Evolutionary conservation across 2,888 invertebrate species (phyloP).

Genomic region (Abrostola tripartita): DNA sequence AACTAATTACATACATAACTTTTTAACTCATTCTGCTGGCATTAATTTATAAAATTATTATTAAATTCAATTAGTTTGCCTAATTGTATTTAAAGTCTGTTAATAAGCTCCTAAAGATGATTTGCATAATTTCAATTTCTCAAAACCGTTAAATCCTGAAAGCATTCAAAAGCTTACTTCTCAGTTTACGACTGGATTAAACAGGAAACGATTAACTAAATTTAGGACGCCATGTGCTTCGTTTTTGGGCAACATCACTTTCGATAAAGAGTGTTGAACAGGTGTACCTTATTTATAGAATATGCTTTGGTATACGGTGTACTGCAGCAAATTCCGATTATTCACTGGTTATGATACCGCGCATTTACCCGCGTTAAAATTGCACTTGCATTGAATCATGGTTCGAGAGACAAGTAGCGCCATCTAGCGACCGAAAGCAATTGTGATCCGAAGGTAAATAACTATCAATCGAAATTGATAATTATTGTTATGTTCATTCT

Average conservation of each 20-base stretch:
- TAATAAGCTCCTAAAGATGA: background rate
- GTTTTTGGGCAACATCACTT: constrained; percentile 63
- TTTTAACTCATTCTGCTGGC: no score
- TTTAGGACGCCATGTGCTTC: constrained; percentile 76
- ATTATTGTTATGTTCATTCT: no score
- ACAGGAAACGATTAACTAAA: constrained; percentile 78
- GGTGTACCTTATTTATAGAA: constrained; percentile 57
- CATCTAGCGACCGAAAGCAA: no score
- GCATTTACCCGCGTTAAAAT: no score
- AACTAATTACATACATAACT: no score
- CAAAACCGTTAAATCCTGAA: constrained; percentile 24
- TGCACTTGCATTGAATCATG: no score
- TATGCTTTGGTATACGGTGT: constrained; percentile 14
- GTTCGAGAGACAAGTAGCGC: no score
- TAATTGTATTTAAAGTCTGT: no score
- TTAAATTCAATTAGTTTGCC: no score
- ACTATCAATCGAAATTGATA: no score
- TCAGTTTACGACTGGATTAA: constrained; percentile 66
- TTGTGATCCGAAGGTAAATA: no score
- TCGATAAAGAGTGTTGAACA: constrained; percentile 65
- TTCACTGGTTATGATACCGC: background rate
- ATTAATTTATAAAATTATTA: no score
- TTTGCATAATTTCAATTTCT: background rate
- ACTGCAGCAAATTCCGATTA: background rate
- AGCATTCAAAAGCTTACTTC: constrained; percentile 46